Evolutionary conservation across 53 echinoderm and acorn worm species (phyloP).

Genomic region (Stichopus horrens): DNA sequence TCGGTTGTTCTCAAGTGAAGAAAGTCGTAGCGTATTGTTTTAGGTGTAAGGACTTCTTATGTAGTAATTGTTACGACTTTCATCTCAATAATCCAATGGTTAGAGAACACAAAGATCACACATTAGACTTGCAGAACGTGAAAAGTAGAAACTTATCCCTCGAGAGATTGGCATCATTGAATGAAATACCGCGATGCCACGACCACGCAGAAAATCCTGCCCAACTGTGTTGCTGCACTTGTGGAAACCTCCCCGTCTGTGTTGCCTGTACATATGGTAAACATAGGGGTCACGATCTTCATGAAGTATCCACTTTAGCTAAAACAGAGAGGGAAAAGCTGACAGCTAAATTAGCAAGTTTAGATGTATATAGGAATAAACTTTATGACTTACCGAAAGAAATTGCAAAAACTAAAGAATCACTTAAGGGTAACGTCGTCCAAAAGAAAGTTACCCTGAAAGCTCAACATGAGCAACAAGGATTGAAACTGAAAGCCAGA

Average conservation of each 20-base stretch:
- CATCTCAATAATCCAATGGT: constrained; percentile 8
- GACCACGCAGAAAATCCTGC: constrained; percentile 2
- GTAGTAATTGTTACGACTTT: not conserved
- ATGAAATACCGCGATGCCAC: constrained; percentile 23
- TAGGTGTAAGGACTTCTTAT: constrained; percentile 17
- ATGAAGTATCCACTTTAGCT: not conserved
- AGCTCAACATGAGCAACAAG: not conserved
- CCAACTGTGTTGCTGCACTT: constrained; percentile 5
- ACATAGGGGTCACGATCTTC: constrained; percentile 8
- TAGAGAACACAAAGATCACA: constrained; percentile 17
- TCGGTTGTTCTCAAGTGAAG: not conserved
- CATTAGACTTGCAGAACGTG: not conserved
- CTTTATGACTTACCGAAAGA: not conserved
- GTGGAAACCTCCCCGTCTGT: constrained; percentile 7
- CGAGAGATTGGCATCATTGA: constrained; percentile 21
- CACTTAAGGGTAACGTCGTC: not conserved
- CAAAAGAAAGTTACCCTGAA: not conserved
- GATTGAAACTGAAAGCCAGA: not conserved
- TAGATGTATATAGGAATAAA: not conserved
- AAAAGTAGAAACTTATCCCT: constrained; percentile 6
- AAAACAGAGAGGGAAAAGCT: not conserved
- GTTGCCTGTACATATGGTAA: constrained; percentile 29
- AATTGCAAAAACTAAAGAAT: not conserved
- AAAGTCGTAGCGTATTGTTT: constrained; percentile 31
- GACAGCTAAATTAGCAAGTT: not conserved